Evolutionary conservation across 2,113 vertebrate genomes (phyloP).

Genomic region (western clawed frog (Xenopus tropicalis)): UCB_Xtro_10.0 CM004445.2:50731501-50732000

Average conservation of each 20-base stretch:
- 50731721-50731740: slow-evolving; percentile 27
- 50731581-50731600: slow-evolving; percentile 3
- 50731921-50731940: no score
- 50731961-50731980: no score
- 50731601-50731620: neutral
- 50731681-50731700: neutral
- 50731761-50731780: slow-evolving; percentile 27
- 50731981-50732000: no score
- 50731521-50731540: slow-evolving; percentile 10
- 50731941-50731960: no score
- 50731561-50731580: slow-evolving; percentile 2
- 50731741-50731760: slow-evolving; percentile 33
- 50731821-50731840: slow-evolving; percentile 38
- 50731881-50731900: slow-evolving; percentile 25
- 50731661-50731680: slow-evolving; percentile 13
- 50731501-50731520: slow-evolving; percentile 39
- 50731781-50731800: slow-evolving; percentile 31
- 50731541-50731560: slow-evolving; percentile 32
- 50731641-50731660: slow-evolving; percentile 22
- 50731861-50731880: slow-evolving; percentile 21
- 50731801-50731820: slow-evolving; percentile 36
- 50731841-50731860: slow-evolving; percentile 18
- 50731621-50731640: slow-evolving; percentile 20
- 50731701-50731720: slow-evolving; percentile 16
- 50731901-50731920: neutral